phyloP scores from a whole-genome alignment of 2,113 vertebrate genomes.

The Bos indicus region DNA sequence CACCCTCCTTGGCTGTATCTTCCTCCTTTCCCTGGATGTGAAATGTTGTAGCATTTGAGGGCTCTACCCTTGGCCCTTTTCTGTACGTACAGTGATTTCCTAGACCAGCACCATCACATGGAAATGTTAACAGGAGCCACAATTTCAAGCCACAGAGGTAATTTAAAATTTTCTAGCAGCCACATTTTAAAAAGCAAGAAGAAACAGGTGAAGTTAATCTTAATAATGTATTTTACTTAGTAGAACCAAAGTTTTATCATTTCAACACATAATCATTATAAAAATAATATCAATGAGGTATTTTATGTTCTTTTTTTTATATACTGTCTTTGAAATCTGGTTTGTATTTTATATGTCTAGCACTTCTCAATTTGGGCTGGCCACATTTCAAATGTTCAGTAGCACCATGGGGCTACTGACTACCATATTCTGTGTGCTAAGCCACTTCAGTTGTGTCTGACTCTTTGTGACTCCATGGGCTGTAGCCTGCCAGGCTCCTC shows the following conservation, averaged over 20 bases:
- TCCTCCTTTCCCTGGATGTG: neutral
- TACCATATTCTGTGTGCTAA: neutral
- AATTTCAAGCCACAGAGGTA: neutral
- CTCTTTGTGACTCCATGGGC: neutral
- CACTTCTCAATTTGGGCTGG: neutral
- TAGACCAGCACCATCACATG: neutral
- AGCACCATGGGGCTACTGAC: neutral
- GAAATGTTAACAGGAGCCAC: neutral
- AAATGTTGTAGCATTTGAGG: neutral
- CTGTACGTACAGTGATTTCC: neutral
- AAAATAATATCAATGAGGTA: neutral
- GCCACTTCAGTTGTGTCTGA: neutral
- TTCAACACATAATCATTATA: neutral
- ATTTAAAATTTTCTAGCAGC: neutral
- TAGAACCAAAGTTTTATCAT: neutral
- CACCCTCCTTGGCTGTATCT: neutral
- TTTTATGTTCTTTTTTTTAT: neutral
- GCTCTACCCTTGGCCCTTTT: slow-evolving; percentile 34
- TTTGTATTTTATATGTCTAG: neutral
- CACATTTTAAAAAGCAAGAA: neutral
- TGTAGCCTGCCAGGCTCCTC: neutral
- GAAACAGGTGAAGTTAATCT: neutral
- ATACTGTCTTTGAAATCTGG: neutral
- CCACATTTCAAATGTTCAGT: neutral
- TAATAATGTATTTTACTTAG: neutral